Conservation (phyloP, 2,888 invertebrate species). For the Cylloceria caligata region DNA sequence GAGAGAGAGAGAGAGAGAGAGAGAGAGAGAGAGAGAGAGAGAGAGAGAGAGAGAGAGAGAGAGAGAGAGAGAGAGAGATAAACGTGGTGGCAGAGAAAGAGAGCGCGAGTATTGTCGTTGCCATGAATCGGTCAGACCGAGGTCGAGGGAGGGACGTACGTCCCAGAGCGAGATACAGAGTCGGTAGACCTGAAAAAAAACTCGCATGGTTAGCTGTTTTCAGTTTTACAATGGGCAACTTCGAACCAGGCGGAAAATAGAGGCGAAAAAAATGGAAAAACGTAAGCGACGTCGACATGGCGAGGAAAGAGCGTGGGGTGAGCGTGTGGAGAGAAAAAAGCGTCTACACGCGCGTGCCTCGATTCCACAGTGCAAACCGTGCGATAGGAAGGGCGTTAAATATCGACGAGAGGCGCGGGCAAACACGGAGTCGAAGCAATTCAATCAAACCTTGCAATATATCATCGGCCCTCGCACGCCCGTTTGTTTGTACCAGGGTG, state of each 20-base stretch:
- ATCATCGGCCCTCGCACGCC: constrained; percentile 80
- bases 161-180: constrained; percentile 20
- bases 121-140: constrained; percentile 21
- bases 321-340: constrained; percentile 40
- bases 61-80: no score
- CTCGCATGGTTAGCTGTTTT: constrained; percentile 75
- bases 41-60: no score
- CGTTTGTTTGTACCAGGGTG: constrained; percentile 78
- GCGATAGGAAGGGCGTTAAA: constrained; percentile 72
- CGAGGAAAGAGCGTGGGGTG: constrained; percentile 33
- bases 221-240: constrained; percentile 72
- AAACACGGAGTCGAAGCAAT: constrained; percentile 81
- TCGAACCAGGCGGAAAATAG: constrained; percentile 42
- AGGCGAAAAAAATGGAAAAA: constrained; percentile 51
- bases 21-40: no score
- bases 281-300: constrained; percentile 51
- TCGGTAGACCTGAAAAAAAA: constrained; percentile 64
- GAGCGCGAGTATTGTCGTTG: constrained; percentile 31
- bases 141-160: neutral
- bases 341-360: constrained; percentile 52
- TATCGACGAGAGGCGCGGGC: constrained; percentile 76
- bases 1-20: no score
- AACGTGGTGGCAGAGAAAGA: no score
- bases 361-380: constrained; percentile 39
- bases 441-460: constrained; percentile 84